Evolutionary conservation across 2,797 vertebrate genomes (phyloP).

Genomic region (Ataeniobius toweri): DNA sequence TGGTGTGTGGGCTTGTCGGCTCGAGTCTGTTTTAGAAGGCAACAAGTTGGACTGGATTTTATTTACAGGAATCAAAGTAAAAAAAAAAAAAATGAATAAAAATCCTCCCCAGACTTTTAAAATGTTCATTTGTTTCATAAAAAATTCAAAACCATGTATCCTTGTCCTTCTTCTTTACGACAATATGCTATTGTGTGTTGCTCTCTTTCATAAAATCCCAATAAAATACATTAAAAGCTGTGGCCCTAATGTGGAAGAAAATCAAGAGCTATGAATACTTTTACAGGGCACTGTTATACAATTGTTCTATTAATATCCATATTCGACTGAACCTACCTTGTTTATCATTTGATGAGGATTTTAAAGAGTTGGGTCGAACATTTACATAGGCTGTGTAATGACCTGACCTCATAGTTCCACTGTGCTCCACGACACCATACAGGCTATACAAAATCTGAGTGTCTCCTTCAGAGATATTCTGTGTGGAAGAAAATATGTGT

Average conservation of each 20-base stretch:
- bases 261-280: neutral
- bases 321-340: conserved; percentile 70
- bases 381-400: conserved; percentile 97
- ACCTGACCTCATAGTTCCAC: conserved; percentile 95
- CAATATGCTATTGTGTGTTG: too few relatives aligned
- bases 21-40: too few relatives aligned
- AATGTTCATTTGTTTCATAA: too few relatives aligned
- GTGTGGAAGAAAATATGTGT: conserved; percentile 36
- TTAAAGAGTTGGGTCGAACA: conserved; percentile 75
- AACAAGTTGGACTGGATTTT: too few relatives aligned
- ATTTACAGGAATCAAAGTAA: too few relatives aligned
- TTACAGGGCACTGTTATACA: neutral
- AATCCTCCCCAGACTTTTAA: too few relatives aligned
- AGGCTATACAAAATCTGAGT: conserved; percentile 88
- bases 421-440: conserved; percentile 96
- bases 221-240: neutral
- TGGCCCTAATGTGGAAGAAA: neutral
- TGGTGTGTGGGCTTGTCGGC: too few relatives aligned
- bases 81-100: too few relatives aligned
- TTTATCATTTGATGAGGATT: conserved; percentile 73
- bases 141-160: too few relatives aligned
- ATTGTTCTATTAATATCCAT: neutral
- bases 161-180: too few relatives aligned
- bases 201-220: too few relatives aligned
- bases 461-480: conserved; percentile 85